Conservation (phyloP, 64 coral and sea anemone species). For the Orbicella faveolata region DNA sequence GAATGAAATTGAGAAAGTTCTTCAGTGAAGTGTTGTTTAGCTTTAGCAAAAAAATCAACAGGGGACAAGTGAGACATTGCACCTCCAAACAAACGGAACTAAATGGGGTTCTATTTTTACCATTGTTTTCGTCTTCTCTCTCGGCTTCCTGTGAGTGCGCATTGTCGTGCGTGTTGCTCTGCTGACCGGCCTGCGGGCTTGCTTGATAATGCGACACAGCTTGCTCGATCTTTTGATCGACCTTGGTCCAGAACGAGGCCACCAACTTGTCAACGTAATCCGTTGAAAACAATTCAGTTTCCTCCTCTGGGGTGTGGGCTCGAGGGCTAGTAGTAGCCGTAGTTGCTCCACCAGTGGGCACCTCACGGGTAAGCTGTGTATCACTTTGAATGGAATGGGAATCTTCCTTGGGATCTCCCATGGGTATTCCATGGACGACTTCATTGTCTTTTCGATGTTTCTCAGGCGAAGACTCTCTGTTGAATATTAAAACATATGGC, state of each 20-base stretch:
- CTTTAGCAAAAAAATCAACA: too few species aligned
- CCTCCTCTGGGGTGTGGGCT: slow-evolving; percentile 27
- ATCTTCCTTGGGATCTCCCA: neutral
- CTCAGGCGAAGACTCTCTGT: neutral
- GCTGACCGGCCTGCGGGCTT: slow-evolving; percentile 20
- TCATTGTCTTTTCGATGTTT: neutral
- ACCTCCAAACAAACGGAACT: too few species aligned
- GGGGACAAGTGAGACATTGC: too few species aligned
- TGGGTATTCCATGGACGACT: neutral
- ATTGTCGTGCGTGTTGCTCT: neutral
- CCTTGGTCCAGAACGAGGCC: slow-evolving; percentile 62
- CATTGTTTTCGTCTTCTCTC: neutral
- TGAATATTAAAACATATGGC: neutral
- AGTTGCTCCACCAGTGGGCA: neutral
- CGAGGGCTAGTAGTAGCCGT: neutral
- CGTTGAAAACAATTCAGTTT: slow-evolving; percentile 36
- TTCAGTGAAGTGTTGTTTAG: too few species aligned
- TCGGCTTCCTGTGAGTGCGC: neutral
- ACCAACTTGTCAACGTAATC: slow-evolving; percentile 65
- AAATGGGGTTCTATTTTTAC: too few species aligned
- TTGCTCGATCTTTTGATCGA: slow-evolving; percentile 60
- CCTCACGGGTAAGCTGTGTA: neutral
- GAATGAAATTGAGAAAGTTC: too few species aligned
- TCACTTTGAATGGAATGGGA: neutral
- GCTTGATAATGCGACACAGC: slow-evolving; percentile 30